Evolutionary conservation across 2,113 vertebrate species (phyloP).

Genomic region (Corythoichthys haematopterus): DNA sequence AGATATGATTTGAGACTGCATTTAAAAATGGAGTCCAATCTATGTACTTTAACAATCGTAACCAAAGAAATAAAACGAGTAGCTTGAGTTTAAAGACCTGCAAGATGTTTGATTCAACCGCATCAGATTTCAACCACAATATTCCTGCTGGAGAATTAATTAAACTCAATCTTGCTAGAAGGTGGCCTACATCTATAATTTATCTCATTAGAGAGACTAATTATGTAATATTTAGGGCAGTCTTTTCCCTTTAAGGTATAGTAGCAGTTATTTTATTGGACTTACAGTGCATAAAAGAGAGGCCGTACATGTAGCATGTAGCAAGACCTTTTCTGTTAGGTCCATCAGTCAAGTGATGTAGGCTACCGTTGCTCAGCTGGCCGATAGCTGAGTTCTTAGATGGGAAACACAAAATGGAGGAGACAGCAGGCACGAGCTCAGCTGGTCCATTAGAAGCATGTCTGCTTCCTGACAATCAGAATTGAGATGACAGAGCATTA

Average conservation of each 20-base stretch:
- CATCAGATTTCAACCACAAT: background rate
- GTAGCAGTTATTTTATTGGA: constrained; percentile 33
- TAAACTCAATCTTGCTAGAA: constrained; percentile 29
- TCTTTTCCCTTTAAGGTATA: constrained; percentile 8
- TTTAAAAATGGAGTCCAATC: background rate
- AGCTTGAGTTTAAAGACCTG: background rate
- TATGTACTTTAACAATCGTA: background rate
- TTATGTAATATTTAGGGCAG: constrained; percentile 40
- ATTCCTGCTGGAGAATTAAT: constrained; percentile 11
- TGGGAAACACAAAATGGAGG: constrained; percentile 59
- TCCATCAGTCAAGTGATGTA: constrained; percentile 21
- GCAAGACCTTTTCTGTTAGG: background rate
- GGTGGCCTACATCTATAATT: constrained; percentile 62
- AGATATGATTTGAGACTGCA: background rate
- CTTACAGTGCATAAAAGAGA: background rate
- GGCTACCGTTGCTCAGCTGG: constrained; percentile 55
- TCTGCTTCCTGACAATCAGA: constrained; percentile 67
- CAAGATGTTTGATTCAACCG: background rate
- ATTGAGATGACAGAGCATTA: constrained; percentile 70
- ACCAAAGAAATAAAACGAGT: background rate
- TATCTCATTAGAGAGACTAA: constrained; percentile 53
- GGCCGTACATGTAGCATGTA: background rate
- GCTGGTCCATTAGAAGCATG: constrained; percentile 67
- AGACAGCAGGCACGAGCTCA: constrained; percentile 68
- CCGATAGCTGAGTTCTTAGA: constrained; percentile 59